phyloP scores from a whole-genome alignment of 2,113 vertebrate species.

The Podarcis raffonei region DNA sequence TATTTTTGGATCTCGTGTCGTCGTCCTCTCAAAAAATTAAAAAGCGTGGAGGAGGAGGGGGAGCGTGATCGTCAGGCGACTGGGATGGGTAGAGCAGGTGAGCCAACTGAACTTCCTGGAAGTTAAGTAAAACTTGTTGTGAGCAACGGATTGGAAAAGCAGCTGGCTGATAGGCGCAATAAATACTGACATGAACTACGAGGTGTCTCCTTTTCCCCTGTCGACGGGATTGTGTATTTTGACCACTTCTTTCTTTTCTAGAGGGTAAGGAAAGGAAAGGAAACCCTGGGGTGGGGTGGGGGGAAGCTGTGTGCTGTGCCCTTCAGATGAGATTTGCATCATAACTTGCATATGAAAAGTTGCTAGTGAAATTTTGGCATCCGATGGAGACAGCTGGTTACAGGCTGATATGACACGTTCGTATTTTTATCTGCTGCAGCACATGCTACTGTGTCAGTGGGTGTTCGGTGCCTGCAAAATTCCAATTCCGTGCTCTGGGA shows the following conservation, averaged over 20 bases:
- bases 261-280: too few relatives aligned
- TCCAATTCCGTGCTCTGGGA: neutral
- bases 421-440: constrained; percentile 16
- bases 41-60: neutral
- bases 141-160: neutral
- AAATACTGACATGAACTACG: neutral
- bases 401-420: constrained; percentile 19
- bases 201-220: neutral
- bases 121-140: neutral
- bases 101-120: constrained; percentile 1
- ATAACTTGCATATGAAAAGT: neutral
- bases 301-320: neutral
- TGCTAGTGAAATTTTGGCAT: neutral
- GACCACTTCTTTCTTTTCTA: neutral
- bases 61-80: neutral
- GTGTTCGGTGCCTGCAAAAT: neutral
- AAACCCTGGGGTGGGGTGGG: neutral
- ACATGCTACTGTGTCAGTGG: constrained; percentile 17
- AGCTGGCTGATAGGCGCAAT: neutral
- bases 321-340: neutral
- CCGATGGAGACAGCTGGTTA: constrained; percentile 4
- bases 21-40: too few relatives aligned
- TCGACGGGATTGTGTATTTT: neutral
- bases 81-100: neutral
- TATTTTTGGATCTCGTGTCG: neutral